phyloP scores from a whole-genome alignment of 2,797 vertebrate genomes.

The Onychomys leucogaster region DNA sequence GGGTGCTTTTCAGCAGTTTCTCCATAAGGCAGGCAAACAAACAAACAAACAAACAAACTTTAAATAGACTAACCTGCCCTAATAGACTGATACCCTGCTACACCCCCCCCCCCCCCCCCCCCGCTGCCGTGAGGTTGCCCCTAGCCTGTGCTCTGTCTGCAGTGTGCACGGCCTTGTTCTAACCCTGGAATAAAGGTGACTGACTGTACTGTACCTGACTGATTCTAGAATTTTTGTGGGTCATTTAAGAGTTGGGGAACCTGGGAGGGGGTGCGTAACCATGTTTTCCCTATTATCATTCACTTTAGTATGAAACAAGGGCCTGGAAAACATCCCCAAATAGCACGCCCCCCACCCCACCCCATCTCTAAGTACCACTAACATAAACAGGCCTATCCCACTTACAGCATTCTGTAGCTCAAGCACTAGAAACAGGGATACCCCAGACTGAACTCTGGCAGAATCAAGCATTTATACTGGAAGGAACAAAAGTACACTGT shows the following conservation, averaged over 20 bases:
- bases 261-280: neutral
- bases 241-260: neutral
- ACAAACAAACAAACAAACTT: neutral
- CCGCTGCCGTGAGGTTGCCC: conserved; percentile 66
- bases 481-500: neutral
- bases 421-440: neutral
- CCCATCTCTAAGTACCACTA: neutral
- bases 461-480: neutral
- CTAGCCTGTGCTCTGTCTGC: conserved; percentile 71
- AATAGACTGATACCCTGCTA: neutral
- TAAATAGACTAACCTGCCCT: conserved; percentile 75
- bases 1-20: conserved; percentile 69
- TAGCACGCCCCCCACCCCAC: neutral
- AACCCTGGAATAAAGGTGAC: conserved; percentile 84
- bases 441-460: neutral
- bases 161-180: conserved; percentile 80
- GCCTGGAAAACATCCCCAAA: neutral
- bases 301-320: neutral
- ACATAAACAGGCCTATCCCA: neutral
- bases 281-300: neutral
- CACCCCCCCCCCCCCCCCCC: neutral
- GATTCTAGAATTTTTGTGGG: conserved; percentile 65
- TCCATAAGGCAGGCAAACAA: conserved; percentile 74
- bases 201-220: conserved; percentile 72
- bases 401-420: neutral